Evolutionary conservation across 2,888 invertebrate species (phyloP).

Genomic region (Saturnia pavonia): DNA sequence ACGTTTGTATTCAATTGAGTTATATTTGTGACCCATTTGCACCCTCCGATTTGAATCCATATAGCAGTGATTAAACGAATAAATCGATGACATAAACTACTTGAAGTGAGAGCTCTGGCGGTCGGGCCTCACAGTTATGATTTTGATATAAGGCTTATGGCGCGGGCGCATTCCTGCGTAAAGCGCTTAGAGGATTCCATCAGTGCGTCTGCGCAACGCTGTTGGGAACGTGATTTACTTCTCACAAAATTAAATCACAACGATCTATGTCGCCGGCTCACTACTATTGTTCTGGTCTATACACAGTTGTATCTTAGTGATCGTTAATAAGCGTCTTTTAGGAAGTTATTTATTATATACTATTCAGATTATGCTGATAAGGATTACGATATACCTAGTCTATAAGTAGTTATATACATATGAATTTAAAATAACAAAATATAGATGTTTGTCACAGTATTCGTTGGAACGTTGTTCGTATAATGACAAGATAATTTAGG

Average conservation of each 20-base stretch:
- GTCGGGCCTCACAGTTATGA: conserved; percentile 48
- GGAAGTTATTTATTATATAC: not conserved
- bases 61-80: not conserved
- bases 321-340: not conserved
- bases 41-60: not conserved
- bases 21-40: not conserved
- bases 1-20: not conserved
- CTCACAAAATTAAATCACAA: conserved; percentile 57
- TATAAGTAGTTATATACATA: too few species aligned
- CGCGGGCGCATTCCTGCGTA: conserved; percentile 59
- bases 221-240: conserved; percentile 69
- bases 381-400: not conserved
- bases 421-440: too few species aligned
- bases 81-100: conserved; percentile 11
- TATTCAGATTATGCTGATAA: not conserved
- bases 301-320: conserved; percentile 22
- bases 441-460: too few species aligned
- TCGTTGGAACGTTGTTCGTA: too few species aligned
- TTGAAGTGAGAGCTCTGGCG: conserved; percentile 14
- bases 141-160: conserved; percentile 67
- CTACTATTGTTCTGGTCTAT: conserved; percentile 42
- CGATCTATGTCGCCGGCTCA: conserved; percentile 53
- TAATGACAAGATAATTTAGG: too few species aligned
- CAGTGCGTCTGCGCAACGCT: conserved; percentile 49
- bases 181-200: conserved; percentile 47